A percentile compares a stretch with the other conserved stretches of the same genome.
Conservation (phyloP, 2,797 vertebrate species). For the Sebastes trivittatus region DNA sequence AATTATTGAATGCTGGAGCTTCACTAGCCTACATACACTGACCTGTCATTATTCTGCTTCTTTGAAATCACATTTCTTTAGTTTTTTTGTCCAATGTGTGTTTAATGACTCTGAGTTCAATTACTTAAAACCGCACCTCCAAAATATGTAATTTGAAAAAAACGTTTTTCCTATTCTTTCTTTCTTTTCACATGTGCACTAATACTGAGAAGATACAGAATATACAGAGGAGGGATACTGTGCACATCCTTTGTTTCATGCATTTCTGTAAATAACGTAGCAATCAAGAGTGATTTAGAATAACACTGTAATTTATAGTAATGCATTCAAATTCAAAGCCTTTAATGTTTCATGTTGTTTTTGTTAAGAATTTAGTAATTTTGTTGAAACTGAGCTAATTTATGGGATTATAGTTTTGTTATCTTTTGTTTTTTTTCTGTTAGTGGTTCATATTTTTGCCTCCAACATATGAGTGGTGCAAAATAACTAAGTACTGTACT, state of each 20-base stretch:
- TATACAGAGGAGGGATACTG: neutral
- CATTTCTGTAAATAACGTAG: neutral
- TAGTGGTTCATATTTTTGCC: neutral
- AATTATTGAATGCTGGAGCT: conserved; percentile 23
- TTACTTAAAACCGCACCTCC: too few species aligned
- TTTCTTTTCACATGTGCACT: neutral
- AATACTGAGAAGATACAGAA: neutral
- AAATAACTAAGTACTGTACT: too few species aligned
- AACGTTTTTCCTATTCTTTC: fast-evolving
- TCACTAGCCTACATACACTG: neutral
- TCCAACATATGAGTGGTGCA: neutral
- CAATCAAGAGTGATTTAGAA: neutral
- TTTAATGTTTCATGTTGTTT: fast-evolving
- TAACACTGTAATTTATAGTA: neutral
- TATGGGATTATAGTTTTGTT: neutral
- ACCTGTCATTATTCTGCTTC: neutral
- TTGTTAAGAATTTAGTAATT: neutral
- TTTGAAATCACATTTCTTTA: too few species aligned
- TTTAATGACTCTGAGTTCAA: neutral
- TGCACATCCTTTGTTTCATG: neutral
- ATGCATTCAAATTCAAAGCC: neutral
- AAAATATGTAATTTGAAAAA: too few species aligned
- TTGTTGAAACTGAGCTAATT: neutral
- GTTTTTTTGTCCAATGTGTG: too few species aligned
- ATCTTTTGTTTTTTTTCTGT: too few species aligned